phyloP scores from a whole-genome alignment of 2,113 vertebrate species.

The Gopherus flavomarginatus region DNA sequence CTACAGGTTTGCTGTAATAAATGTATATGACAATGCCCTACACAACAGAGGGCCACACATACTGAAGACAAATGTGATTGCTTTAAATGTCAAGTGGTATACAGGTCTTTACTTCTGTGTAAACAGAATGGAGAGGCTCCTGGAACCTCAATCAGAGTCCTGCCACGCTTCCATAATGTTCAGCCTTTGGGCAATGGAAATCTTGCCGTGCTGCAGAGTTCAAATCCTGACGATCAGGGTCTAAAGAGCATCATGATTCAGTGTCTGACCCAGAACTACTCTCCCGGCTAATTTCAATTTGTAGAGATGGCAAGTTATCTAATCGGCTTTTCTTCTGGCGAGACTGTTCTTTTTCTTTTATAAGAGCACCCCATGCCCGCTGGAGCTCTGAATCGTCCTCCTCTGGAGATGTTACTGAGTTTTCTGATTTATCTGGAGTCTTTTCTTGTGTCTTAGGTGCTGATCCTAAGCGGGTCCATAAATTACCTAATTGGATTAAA shows the following conservation, averaged over 20 bases:
- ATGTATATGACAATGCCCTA: conserved; percentile 63
- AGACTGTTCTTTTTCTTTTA: conserved; percentile 94
- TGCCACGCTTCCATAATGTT: not conserved
- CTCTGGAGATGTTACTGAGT: conserved; percentile 71
- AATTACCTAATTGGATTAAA: conserved; percentile 78
- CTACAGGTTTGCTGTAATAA: conserved; percentile 63
- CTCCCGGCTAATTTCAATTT: conserved; percentile 98
- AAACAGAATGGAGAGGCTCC: conserved; percentile 48
- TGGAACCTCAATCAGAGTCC: conserved; percentile 56
- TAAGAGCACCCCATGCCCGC: conserved; percentile 95
- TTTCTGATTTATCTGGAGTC: conserved; percentile 73
- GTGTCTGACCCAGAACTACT: conserved; percentile 94
- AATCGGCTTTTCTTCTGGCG: conserved; percentile 95
- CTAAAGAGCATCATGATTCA: conserved; percentile 85
- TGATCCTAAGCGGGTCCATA: conserved; percentile 96
- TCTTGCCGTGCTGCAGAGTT: conserved; percentile 41
- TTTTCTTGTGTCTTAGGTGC: conserved; percentile 82
- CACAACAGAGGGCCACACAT: conserved; percentile 59
- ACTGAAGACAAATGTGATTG: conserved; percentile 37
- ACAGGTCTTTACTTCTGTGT: conserved; percentile 14
- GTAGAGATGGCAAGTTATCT: conserved; percentile 95
- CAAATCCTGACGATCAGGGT: not conserved
- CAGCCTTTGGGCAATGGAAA: conserved; percentile 24
- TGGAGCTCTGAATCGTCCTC: conserved; percentile 95
- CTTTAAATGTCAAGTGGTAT: conserved; percentile 59